Evolutionary conservation across 2,797 vertebrate species (phyloP), one percentile per base, ranked within the genome.

Genomic region (Chelidonichthys spinosus): DNA sequence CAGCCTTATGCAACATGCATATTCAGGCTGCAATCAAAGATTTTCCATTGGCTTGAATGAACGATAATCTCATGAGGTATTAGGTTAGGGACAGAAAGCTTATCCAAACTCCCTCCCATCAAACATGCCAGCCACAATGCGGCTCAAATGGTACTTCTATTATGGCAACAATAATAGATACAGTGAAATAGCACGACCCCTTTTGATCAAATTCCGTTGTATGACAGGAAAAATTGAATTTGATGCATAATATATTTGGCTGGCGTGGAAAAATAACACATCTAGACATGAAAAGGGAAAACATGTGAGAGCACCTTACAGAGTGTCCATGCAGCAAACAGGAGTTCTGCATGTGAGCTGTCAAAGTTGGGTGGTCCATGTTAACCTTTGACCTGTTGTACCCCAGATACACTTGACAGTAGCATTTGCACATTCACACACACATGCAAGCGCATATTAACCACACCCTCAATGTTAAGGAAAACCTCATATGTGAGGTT

Each of bases 311-410:
- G 36, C 14, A 47, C 17, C n/a, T 67, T 7, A 54, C 53, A 9
- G 2, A 72, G 77, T 74, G 54, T 56, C 75, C 15, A 47, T 63
- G 63, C 61, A 71, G 64, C 6, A 14, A 50, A 73, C 18, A 68
- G 59, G 63, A 76, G 40, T 39, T 81, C 60, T 87, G 18, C 73
- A 85, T 80, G 47, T 90, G 82, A 85, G 62, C 72, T 76, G 65
- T 74, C 50, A 72, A 58, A 69, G 40, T 52, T 13, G 43, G 74
- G 58, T 80, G 72, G 74, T 86, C 84, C 79, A 49, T 72, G 72
- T 65, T 56, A 65, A 85, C 82, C 83, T 85, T 83, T 90, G 79
- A 89, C 81, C 85, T 85, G 71, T 63, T 72, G 69, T 64, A 52
- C 65, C 39, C 3, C 43, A 70, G 15, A 11, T 66, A 69, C 15